phyloP scores from a whole-genome alignment of 2,888 invertebrate species.

The Suillia variegata region DNA sequence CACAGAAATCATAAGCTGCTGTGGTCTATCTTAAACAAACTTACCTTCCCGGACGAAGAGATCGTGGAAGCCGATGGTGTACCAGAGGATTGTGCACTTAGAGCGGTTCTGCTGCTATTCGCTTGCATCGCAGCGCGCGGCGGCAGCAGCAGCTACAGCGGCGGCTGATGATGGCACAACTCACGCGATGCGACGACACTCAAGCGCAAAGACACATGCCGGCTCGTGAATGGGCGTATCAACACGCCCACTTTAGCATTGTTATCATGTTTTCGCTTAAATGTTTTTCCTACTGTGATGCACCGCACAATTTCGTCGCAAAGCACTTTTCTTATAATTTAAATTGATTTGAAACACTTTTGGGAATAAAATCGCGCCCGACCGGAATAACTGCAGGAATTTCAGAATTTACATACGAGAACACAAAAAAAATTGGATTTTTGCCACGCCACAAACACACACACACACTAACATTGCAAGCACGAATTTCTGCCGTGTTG shows the following conservation, averaged over 20 bases:
- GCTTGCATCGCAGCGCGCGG: constrained; percentile 49
- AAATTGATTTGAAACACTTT: background rate
- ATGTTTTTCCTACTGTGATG: background rate
- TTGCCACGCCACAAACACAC: too few species aligned
- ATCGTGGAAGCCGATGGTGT: constrained; percentile 57
- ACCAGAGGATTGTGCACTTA: constrained; percentile 58
- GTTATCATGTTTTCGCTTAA: background rate
- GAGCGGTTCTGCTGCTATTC: constrained; percentile 50
- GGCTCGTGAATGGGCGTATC: background rate
- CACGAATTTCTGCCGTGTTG: too few species aligned
- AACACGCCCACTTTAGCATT: background rate
- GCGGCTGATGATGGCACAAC: background rate
- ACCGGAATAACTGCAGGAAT: too few species aligned
- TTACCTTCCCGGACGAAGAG: constrained; percentile 56
- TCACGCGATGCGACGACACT: too few species aligned
- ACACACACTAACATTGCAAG: too few species aligned
- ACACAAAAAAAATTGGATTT: background rate
- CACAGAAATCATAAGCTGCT: background rate
- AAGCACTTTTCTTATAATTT: too few species aligned
- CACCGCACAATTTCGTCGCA: too few species aligned
- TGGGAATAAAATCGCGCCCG: background rate
- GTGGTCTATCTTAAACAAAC: constrained; percentile 22
- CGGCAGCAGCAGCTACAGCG: constrained; percentile 21
- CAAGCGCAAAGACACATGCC: too few species aligned
- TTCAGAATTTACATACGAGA: too few species aligned